Evolutionary conservation across 2,113 vertebrate species (phyloP).

Genomic region (Phaetusa simplex): DNA sequence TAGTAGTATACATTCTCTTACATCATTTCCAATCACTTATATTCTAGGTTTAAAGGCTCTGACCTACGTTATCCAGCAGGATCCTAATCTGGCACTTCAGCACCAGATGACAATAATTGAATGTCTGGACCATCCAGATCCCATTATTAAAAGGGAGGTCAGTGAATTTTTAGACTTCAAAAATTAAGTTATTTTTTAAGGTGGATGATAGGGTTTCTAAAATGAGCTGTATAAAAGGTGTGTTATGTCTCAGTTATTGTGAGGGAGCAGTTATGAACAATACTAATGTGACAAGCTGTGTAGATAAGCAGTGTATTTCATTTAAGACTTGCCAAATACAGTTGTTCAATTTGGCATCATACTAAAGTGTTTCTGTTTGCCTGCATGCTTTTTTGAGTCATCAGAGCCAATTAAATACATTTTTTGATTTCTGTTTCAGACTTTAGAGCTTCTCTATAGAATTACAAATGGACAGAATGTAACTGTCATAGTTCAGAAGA

Average conservation of each 20-base stretch:
- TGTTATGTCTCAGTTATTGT: neutral
- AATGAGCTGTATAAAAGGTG: neutral
- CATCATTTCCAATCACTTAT: neutral
- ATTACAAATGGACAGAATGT: constrained; percentile 97
- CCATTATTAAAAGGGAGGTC: constrained; percentile 96
- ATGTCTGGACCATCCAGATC: constrained; percentile 92
- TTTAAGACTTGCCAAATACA: neutral
- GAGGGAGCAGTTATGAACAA: neutral
- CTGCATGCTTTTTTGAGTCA: neutral
- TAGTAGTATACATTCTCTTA: neutral
- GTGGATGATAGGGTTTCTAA: neutral
- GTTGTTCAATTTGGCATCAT: neutral
- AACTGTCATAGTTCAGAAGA: constrained; percentile 91
- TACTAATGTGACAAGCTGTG: neutral
- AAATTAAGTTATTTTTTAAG: neutral
- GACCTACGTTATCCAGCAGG: constrained; percentile 93
- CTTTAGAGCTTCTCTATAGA: constrained; percentile 92
- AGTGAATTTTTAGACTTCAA: constrained; percentile 33
- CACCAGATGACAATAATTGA: constrained; percentile 99
- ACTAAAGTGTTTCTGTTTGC: neutral
- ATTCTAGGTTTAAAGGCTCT: constrained; percentile 91
- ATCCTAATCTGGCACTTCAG: constrained; percentile 91
- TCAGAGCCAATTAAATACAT: neutral
- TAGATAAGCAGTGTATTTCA: neutral
- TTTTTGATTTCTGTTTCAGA: constrained; percentile 75